A percentile compares a stretch with the other conserved stretches of the same genome.
phyloP scores from a whole-genome alignment of 2,888 invertebrate species.

The Glyphotaelius pellucidus region DNA sequence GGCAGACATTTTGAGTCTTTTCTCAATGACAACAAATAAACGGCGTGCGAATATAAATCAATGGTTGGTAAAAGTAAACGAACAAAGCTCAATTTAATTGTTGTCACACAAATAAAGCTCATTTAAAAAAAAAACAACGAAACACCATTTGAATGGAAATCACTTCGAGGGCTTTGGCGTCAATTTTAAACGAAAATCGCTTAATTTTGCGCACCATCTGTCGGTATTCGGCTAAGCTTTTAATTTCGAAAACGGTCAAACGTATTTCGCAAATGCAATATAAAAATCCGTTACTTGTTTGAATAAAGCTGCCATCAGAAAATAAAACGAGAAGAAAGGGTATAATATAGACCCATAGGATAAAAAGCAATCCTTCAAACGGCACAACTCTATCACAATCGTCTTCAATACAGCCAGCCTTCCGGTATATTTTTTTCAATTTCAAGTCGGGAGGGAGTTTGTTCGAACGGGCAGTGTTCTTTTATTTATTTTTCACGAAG shows the following conservation, averaged over 20 bases:
- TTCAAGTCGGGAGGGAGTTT: constrained; percentile 38
- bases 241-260: background rate
- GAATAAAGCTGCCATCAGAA: background rate
- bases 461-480: constrained; percentile 49
- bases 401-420: background rate
- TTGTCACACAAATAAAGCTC: background rate
- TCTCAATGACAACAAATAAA: no score
- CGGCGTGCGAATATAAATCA: no score
- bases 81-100: no score
- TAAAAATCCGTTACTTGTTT: constrained; percentile 17
- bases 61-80: no score
- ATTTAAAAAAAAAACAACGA: background rate
- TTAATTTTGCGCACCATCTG: background rate
- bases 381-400: constrained; percentile 47
- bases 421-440: constrained; percentile 53
- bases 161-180: background rate
- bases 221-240: background rate
- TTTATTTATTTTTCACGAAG: constrained; percentile 55
- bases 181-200: background rate
- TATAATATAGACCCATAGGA: constrained; percentile 33
- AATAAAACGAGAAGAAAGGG: constrained; percentile 18
- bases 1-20: no score
- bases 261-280: constrained; percentile 9
- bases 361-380: constrained; percentile 54
- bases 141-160: background rate